These are phyloP conservation scores for Philereme transversata DNA, from an alignment of 2,888 invertebrate genomes.

Conservation along the genomic window DNA sequence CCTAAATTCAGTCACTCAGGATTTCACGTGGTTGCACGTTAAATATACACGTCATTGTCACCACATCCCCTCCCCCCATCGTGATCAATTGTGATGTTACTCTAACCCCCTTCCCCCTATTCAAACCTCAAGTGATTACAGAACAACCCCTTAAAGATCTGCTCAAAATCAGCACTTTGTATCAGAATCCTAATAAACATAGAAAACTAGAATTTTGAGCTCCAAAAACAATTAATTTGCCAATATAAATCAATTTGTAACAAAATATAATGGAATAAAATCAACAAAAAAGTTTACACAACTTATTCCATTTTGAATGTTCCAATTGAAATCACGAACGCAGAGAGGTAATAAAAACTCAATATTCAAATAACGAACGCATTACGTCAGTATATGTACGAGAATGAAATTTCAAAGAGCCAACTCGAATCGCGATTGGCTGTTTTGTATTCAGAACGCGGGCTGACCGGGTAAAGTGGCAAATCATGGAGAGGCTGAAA, in stretches of 20 bases:
- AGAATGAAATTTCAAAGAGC: slow-evolving; percentile 78
- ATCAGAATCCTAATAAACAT: too few relatives aligned
- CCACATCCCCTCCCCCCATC: too few relatives aligned
- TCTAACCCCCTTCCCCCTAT: too few relatives aligned
- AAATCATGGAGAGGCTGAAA: slow-evolving; percentile 83
- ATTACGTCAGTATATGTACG: slow-evolving; percentile 59
- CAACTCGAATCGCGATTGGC: slow-evolving; percentile 58
- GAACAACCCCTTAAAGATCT: too few relatives aligned
- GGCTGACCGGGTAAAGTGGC: slow-evolving; percentile 81
- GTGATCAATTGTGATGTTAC: too few relatives aligned
- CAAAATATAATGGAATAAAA: slow-evolving; percentile 13
- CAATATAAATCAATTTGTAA: background rate
- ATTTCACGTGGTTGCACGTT: too few relatives aligned
- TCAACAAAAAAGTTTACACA: slow-evolving; percentile 6
- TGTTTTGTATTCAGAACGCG: slow-evolving; percentile 72
- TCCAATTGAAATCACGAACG: slow-evolving; percentile 41
- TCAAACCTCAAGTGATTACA: too few relatives aligned
- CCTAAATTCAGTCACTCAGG: too few relatives aligned
- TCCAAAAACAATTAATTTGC: background rate
- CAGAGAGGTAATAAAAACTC: slow-evolving; percentile 55
- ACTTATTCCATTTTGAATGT: slow-evolving; percentile 30
- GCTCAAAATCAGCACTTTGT: too few relatives aligned
- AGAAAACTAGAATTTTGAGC: too few relatives aligned
- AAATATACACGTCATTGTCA: too few relatives aligned
- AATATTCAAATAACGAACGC: slow-evolving; percentile 72